A percentile compares a stretch with the other conserved stretches of the same genome.
Evolutionary conservation across 2,888 invertebrate species (phyloP).

Genomic region (Lamellibrachia columna): DNA sequence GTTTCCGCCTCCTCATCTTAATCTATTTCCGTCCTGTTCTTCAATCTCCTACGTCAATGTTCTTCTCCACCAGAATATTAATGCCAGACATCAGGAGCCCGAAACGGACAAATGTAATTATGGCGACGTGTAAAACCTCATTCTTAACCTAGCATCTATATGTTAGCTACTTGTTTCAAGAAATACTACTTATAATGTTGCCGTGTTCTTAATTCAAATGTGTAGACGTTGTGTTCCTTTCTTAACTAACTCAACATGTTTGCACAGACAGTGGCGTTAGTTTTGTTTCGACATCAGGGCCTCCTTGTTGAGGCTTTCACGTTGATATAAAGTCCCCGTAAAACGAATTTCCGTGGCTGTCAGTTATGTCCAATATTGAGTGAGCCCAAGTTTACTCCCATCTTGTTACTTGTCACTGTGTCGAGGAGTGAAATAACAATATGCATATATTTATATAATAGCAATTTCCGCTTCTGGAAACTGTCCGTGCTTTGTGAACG

Average conservation of each 20-base stretch:
- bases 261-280: neutral
- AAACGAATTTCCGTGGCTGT: neutral
- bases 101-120: too few species aligned
- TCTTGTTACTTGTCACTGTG: neutral
- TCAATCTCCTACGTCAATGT: too few species aligned
- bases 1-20: too few species aligned
- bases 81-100: too few species aligned
- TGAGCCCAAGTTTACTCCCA: neutral
- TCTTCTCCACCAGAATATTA: too few species aligned
- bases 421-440: neutral
- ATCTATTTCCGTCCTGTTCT: too few species aligned
- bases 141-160: too few species aligned
- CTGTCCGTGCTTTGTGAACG: neutral
- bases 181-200: too few species aligned
- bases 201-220: too few species aligned
- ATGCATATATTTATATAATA: neutral
- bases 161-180: too few species aligned
- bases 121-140: too few species aligned
- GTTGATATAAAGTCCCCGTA: neutral
- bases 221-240: too few species aligned
- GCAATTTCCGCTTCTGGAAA: neutral
- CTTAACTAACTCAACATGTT: neutral
- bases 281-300: neutral
- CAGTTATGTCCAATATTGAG: neutral
- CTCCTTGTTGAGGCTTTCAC: neutral